Percentiles rank a stretch among this genome's conserved stretches.
These are phyloP conservation scores for Caenorhabditis sp. DNA, from an alignment of 2,888 invertebrate genomes.

Conservation along the genomic window DNA sequence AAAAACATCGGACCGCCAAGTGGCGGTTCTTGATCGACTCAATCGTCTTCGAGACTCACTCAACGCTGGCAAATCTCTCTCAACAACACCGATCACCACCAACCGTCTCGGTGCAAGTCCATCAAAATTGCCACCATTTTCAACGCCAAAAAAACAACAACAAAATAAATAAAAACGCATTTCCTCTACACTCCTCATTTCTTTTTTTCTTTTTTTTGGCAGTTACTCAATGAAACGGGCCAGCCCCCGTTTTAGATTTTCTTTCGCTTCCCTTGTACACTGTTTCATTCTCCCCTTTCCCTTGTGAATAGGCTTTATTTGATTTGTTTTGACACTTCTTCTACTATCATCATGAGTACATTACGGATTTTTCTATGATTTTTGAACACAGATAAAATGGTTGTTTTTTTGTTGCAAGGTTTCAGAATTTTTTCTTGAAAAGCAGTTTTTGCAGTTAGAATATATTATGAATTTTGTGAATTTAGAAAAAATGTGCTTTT, in stretches of 20 bases:
- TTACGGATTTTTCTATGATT: constrained; percentile 3
- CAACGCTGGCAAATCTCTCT: constrained; percentile 30
- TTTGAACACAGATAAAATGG: not conserved
- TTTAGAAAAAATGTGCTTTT: not conserved
- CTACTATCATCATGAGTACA: constrained; percentile 16
- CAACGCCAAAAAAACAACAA: not conserved
- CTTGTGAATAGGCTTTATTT: constrained; percentile 2
- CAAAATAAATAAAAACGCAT: not conserved
- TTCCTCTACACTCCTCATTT: too few relatives aligned
- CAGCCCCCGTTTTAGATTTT: constrained; percentile 5
- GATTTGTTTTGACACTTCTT: not conserved
- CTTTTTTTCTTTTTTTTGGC: not conserved
- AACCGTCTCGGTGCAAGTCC: not conserved
- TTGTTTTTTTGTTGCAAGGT: constrained; percentile 7
- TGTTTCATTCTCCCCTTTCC: not conserved
- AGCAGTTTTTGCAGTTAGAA: not conserved
- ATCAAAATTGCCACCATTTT: not conserved
- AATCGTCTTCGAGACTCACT: constrained; percentile 31
- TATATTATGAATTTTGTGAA: not conserved
- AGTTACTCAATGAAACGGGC: too few relatives aligned
- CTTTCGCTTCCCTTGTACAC: constrained; percentile 2
- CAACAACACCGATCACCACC: constrained; percentile 16
- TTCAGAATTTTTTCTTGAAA: not conserved
- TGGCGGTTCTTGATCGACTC: constrained; percentile 31
- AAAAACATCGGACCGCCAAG: constrained; percentile 34